These are phyloP conservation scores for Lacanobia wlatinum DNA, from an alignment of 2,888 invertebrate genomes.

Conservation along the genomic window DNA sequence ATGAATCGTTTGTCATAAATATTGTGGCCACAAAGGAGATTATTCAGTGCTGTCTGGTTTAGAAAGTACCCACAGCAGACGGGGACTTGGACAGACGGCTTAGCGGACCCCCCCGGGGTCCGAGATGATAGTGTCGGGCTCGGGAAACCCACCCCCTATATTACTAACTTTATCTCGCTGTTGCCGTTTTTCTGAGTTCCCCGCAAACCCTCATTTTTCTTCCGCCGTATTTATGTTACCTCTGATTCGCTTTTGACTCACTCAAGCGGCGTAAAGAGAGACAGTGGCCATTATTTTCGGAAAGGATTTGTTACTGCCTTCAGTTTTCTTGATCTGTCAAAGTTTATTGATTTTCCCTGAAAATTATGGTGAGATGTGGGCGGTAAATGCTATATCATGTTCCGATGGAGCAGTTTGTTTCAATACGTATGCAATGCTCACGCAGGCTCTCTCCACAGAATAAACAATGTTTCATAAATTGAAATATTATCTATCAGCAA, in stretches of 20 bases:
- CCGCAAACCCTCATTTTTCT: conserved; percentile 43
- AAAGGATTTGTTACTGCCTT: conserved; percentile 14
- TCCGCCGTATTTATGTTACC: conserved; percentile 31
- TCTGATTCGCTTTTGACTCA: conserved; percentile 20
- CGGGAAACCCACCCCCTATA: conserved; percentile 13
- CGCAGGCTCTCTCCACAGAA: conserved; percentile 22
- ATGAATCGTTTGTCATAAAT: conserved; percentile 25
- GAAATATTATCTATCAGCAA: conserved; percentile 32
- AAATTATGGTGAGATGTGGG: conserved; percentile 25
- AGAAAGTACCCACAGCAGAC: conserved; percentile 25
- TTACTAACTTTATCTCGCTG: conserved; percentile 17
- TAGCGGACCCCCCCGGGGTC: conserved; percentile 30
- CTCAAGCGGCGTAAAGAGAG: conserved; percentile 19
- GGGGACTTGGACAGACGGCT: conserved; percentile 30
- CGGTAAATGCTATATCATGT: conserved; percentile 11
- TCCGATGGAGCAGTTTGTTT: neutral
- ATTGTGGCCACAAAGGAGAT: conserved; percentile 39
- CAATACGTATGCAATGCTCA: conserved; percentile 9
- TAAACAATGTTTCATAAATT: conserved; percentile 39
- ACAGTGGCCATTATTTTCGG: conserved; percentile 28
- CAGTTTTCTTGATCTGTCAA: conserved; percentile 16
- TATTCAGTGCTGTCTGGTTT: conserved; percentile 25
- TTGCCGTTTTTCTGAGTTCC: conserved; percentile 14
- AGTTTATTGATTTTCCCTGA: conserved; percentile 11
- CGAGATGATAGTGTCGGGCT: conserved; percentile 28